Conservation (phyloP, 1,140 invertebrate species). For the Hyphantria cunea region DNA sequence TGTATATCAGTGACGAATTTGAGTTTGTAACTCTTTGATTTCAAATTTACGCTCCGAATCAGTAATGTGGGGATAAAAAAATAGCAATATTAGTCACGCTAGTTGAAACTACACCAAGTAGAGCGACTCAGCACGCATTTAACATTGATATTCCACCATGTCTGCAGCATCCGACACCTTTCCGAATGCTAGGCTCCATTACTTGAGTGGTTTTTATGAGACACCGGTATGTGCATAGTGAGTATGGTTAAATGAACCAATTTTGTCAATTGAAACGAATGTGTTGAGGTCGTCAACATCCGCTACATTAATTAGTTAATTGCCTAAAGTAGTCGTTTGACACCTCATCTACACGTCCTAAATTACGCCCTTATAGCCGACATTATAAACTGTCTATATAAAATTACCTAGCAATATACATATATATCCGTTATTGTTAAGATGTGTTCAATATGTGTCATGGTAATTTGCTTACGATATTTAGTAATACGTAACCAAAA, state of each 20-base stretch:
- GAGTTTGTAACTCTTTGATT: too few species aligned
- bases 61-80: conserved; percentile 15
- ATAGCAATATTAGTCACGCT: conserved; percentile 40
- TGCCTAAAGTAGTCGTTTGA: conserved; percentile 22
- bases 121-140: conserved; percentile 64
- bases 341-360: conserved; percentile 5
- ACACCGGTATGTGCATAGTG: background rate
- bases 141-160: conserved; percentile 50
- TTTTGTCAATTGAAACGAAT: conserved; percentile 35
- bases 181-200: conserved; percentile 5
- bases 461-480: too few species aligned
- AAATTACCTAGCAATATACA: too few species aligned
- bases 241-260: conserved; percentile 27
- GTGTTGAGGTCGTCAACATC: conserved; percentile 31
- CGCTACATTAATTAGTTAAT: conserved; percentile 29
- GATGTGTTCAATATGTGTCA: too few species aligned
- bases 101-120: conserved; percentile 67
- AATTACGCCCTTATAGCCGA: background rate
- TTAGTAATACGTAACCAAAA: too few species aligned
- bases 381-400: background rate
- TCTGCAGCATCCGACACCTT: background rate
- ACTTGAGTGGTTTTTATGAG: conserved; percentile 19
- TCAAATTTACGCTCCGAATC: conserved; percentile 14
- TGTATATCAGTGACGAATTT: too few species aligned
- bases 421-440: too few species aligned